phyloP scores from a whole-genome alignment of 2,797 vertebrate genomes.

The Poeciliopsis turneri region DNA sequence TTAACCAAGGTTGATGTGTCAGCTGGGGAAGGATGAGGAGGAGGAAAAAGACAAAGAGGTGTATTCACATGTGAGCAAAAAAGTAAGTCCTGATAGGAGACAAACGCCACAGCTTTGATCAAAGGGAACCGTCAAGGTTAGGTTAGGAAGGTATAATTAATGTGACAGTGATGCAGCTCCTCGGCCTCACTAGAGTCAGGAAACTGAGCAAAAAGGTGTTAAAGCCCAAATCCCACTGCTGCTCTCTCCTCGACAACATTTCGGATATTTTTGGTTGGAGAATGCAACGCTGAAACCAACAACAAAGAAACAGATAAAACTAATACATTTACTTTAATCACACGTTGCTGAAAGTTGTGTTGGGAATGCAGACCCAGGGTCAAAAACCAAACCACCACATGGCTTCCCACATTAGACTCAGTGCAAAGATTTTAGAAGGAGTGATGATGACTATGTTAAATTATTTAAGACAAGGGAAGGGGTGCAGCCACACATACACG shows the following conservation, averaged over 20 bases:
- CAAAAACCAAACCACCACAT: neutral
- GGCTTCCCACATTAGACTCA: neutral
- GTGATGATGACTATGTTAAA: neutral
- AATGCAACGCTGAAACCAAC: neutral
- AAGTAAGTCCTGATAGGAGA: conserved; percentile 26
- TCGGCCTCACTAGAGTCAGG: conserved; percentile 51
- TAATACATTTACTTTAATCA: neutral
- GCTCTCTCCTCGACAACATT: neutral
- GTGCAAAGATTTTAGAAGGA: neutral
- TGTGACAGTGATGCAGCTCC: conserved; percentile 30
- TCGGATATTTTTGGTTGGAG: neutral
- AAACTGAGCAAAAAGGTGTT: neutral
- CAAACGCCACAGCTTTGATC: conserved; percentile 27
- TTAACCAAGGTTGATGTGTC: conserved; percentile 34
- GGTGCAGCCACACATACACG: neutral
- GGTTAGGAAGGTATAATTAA: conserved; percentile 39
- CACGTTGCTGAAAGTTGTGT: neutral
- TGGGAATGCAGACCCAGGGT: neutral
- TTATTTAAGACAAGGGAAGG: neutral
- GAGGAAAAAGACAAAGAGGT: neutral
- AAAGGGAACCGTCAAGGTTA: conserved; percentile 37
- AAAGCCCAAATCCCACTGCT: neutral
- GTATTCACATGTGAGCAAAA: conserved; percentile 41
- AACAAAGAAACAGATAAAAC: neutral
- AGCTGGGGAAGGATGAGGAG: conserved; percentile 16